These are phyloP conservation scores for Temnothorax curvispinosus DNA, from an alignment of 1,140 invertebrate genomes.

Conservation along the genomic window DNA sequence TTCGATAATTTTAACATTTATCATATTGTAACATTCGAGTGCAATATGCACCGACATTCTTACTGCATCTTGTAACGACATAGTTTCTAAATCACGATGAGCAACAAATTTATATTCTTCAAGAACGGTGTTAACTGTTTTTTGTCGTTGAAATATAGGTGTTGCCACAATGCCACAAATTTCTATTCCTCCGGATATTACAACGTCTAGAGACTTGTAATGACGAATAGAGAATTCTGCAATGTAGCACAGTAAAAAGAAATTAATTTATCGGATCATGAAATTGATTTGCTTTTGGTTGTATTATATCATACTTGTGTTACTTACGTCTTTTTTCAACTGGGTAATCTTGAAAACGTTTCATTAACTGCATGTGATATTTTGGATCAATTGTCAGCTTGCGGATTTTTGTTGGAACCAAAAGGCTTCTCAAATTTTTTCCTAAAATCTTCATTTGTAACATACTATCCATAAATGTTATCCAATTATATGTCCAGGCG, in stretches of 20 bases:
- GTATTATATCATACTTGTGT: not conserved
- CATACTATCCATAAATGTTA: constrained; percentile 97
- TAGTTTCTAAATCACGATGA: constrained; percentile 72
- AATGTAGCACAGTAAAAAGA: no score
- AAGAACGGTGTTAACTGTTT: constrained; percentile 89
- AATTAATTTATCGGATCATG: no score
- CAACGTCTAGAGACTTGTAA: constrained; percentile 81
- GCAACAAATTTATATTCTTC: constrained; percentile 91
- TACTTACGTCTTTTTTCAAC: constrained; percentile 76
- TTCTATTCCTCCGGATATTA: constrained; percentile 92
- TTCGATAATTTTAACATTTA: constrained; percentile 92
- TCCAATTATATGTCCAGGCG: constrained; percentile 94
- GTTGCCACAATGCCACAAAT: constrained; percentile 93
- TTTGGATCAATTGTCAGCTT: constrained; percentile 92
- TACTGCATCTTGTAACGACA: constrained; percentile 83
- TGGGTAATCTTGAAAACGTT: constrained; percentile 59
- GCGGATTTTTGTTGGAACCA: constrained; percentile 94
- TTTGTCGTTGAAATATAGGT: constrained; percentile 90
- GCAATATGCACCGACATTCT: constrained; percentile 89
- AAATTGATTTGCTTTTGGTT: not conserved
- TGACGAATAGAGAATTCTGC: constrained; percentile 84
- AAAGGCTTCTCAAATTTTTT: constrained; percentile 90
- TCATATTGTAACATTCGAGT: constrained; percentile 90
- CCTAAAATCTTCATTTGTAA: constrained; percentile 94
- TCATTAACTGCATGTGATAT: constrained; percentile 86